Conservation (phyloP, 2,797 vertebrate genomes). For the Anguilla megastoma region DNA sequence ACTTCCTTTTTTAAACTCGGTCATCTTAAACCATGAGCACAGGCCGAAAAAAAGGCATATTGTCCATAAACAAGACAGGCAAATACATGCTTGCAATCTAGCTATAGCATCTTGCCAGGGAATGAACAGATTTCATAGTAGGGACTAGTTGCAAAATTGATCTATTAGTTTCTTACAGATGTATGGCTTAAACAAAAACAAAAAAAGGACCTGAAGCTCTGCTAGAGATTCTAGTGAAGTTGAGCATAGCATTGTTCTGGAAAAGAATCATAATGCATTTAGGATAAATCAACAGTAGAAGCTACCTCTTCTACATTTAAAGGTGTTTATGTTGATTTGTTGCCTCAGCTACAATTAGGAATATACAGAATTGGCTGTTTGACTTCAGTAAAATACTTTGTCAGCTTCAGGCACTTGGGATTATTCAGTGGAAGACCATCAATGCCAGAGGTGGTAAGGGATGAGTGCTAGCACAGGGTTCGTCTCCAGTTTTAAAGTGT, state of each 20-base stretch:
- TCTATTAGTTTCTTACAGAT: constrained; percentile 30
- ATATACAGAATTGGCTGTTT: constrained; percentile 70
- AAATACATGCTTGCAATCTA: not conserved
- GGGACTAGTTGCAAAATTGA: constrained; percentile 16
- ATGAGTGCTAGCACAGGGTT: constrained; percentile 49
- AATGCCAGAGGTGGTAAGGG: constrained; percentile 54
- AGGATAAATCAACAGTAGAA: constrained; percentile 51
- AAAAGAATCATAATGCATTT: constrained; percentile 48
- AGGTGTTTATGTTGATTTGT: constrained; percentile 76
- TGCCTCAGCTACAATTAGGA: constrained; percentile 66
- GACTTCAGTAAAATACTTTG: constrained; percentile 73
- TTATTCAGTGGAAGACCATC: constrained; percentile 66
- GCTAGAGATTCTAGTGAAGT: constrained; percentile 42
- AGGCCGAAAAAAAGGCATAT: too few relatives aligned
- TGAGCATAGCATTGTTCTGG: constrained; percentile 33
- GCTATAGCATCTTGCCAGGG: not conserved
- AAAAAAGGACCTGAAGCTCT: constrained; percentile 18
- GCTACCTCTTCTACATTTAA: constrained; percentile 54
- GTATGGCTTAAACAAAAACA: not conserved
- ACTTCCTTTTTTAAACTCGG: not conserved
- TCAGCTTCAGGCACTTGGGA: constrained; percentile 62
- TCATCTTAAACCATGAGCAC: not conserved
- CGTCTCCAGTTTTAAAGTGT: constrained; percentile 56
- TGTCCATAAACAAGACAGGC: not conserved
- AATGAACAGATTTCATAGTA: not conserved